Conservation (phyloP, 2,797 vertebrate genomes). For the Pachyuromys duprasi region DNA sequence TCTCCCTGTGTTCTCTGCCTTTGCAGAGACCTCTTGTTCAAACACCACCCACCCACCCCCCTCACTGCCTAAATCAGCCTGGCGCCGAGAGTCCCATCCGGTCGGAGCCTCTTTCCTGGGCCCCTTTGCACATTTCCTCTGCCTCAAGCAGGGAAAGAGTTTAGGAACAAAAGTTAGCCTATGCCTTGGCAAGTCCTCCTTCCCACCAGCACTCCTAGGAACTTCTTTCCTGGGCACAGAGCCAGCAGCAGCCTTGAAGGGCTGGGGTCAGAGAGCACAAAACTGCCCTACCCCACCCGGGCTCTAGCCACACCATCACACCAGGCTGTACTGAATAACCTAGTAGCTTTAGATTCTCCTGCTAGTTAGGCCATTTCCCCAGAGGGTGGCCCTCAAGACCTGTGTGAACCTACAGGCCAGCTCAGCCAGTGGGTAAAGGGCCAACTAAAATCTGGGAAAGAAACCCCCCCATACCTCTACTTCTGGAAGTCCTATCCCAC, state of each 20-base stretch:
- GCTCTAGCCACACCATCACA: neutral
- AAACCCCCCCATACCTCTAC: neutral
- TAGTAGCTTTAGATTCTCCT: neutral
- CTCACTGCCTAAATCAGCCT: constrained; percentile 52
- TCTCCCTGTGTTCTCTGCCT: neutral
- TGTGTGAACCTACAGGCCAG: neutral
- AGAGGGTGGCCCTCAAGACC: neutral
- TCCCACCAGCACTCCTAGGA: constrained; percentile 38
- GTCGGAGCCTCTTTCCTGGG: constrained; percentile 50
- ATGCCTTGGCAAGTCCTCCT: constrained; percentile 65
- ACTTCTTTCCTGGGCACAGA: constrained; percentile 71
- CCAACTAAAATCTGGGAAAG: neutral
- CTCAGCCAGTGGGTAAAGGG: neutral
- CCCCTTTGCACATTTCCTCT: constrained; percentile 71
- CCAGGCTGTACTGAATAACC: neutral
- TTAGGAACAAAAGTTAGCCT: constrained; percentile 82
- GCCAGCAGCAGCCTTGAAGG: constrained; percentile 70
- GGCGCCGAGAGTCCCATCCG: constrained; percentile 69
- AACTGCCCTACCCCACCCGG: neutral
- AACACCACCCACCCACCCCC: neutral
- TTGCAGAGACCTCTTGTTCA: constrained; percentile 64
- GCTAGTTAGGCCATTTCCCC: neutral
- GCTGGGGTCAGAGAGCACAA: constrained; percentile 71
- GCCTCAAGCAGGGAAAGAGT: constrained; percentile 65
- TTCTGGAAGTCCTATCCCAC: neutral